Base-by-base conservation (phyloP, 92 coral and sea anemone species). In the Phenganax subtilis region DNA sequence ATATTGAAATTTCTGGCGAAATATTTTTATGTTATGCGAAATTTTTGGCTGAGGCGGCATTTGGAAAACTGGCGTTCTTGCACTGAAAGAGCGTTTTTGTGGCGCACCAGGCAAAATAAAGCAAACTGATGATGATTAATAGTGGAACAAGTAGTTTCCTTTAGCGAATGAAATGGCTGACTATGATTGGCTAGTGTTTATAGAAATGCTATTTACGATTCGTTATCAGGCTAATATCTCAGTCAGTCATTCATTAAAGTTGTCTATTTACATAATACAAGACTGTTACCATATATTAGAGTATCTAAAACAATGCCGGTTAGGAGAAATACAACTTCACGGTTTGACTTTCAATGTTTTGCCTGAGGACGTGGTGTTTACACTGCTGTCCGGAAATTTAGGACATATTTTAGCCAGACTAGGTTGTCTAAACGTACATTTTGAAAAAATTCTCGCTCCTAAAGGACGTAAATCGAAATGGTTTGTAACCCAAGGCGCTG, bases 1-100 rank as follows among this genome's bases (percentile, higher is more conserved):
- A 62, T 57, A 8, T 12, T 15, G 37, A 25, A 70, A 91, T 92
- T 92, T 88, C 80, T 71, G 71, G 85, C 88, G 57, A 92, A 90
- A 31, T 88, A 77, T 57, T 75, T 90, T 27, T 28, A 20, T 17
- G 70, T 64, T 20, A 20, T 20, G 27, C 37, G 47, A 44, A 20
- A 44, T 20, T 28, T 59, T 15, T 62, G 68, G 51, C 12, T 27
- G 37, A 16, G 51, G 11, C 37, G 51, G 9, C 0, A 30, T 27
- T 12, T 66, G 72, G 8, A 66, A 66, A 66, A 51, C 73, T 37
- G 53, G 53, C 17, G 47, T 68, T 68, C 30, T 10, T 30, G 54
- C 14, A 0, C 16, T 64, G 27, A 64, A 64, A 64, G 7, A 44
- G 31, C 9, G 9, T 64, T 64, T 64, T 11, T n/a, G 70, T 20